A percentile compares a stretch with the other conserved stretches of the same genome.
Conservation (phyloP, 2,888 invertebrate species). For the Empis stercorea region DNA sequence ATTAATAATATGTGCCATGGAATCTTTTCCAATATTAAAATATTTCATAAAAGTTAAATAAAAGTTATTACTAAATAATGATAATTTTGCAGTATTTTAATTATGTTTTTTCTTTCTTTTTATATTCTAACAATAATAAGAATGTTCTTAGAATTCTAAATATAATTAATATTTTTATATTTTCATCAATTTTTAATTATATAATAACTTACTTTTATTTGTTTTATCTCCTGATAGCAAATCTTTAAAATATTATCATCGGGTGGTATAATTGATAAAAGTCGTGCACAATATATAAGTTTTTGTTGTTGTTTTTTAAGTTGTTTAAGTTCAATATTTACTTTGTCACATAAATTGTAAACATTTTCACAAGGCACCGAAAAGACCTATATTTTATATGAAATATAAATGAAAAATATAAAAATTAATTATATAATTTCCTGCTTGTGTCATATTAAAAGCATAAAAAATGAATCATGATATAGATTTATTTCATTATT, state of each 20-base stretch:
- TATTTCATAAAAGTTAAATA: too few species aligned
- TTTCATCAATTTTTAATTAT: not conserved
- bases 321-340: constrained; percentile 47
- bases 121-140: too few species aligned
- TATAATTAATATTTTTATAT: not conserved
- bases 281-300: constrained; percentile 59
- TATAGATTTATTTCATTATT: too few species aligned
- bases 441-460: constrained; percentile 8
- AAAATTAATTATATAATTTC: not conserved
- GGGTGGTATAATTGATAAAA: constrained; percentile 77
- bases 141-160: too few species aligned
- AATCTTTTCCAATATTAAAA: too few species aligned
- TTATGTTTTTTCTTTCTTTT: too few species aligned
- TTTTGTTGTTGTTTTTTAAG: constrained; percentile 56
- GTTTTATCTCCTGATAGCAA: constrained; percentile 63
- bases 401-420: constrained; percentile 5
- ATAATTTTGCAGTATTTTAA: too few species aligned
- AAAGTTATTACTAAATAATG: too few species aligned
- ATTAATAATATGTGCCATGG: too few species aligned
- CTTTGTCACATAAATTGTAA: constrained; percentile 56
- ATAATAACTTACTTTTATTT: constrained; percentile 49
- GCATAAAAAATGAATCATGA: too few species aligned
- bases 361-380: constrained; percentile 53
- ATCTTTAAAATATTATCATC: constrained; percentile 68
- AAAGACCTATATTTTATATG: constrained; percentile 42